These are phyloP conservation scores for Drosophila ezoana DNA, from an alignment of 2,888 invertebrate species.

Conservation along the genomic window DNA sequence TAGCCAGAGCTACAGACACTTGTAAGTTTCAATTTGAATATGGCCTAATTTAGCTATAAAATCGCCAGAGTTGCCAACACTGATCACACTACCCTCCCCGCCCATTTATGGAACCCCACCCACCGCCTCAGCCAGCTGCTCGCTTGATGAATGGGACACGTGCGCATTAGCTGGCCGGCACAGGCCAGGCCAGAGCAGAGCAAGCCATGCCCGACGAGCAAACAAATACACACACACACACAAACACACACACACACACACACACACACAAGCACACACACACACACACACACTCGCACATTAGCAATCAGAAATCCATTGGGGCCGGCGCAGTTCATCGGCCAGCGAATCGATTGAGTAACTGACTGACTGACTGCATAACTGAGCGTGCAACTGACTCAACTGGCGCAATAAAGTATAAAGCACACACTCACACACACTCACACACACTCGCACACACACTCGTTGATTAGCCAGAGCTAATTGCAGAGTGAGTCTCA, in stretches of 20 bases:
- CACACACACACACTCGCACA: neutral
- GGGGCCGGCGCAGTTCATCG: slow-evolving; percentile 70
- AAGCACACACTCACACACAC: slow-evolving; percentile 16
- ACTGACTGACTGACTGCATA: slow-evolving; percentile 35
- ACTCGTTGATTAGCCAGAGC: slow-evolving; percentile 38
- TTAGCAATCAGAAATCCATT: slow-evolving; percentile 56
- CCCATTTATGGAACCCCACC: neutral
- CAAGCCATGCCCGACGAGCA: slow-evolving; percentile 13
- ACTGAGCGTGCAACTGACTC: slow-evolving; percentile 26
- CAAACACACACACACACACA: slow-evolving; percentile 3
- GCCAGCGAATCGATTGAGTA: slow-evolving; percentile 63
- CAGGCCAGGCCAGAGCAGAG: slow-evolving; percentile 7
- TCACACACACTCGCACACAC: slow-evolving; percentile 2
- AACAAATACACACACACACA: neutral
- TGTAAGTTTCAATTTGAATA: no score
- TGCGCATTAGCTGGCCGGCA: slow-evolving; percentile 26
- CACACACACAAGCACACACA: slow-evolving; percentile 10
- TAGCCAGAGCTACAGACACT: no score
- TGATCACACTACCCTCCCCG: no score
- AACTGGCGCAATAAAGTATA: slow-evolving; percentile 15
- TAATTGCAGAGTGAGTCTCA: slow-evolving; percentile 31
- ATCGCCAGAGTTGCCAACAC: no score
- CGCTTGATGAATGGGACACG: slow-evolving; percentile 57
- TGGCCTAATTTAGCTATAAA: no score
- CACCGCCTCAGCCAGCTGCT: slow-evolving; percentile 3